phyloP scores from a whole-genome alignment of 2,797 vertebrate species.

The Menidia menidia region DNA sequence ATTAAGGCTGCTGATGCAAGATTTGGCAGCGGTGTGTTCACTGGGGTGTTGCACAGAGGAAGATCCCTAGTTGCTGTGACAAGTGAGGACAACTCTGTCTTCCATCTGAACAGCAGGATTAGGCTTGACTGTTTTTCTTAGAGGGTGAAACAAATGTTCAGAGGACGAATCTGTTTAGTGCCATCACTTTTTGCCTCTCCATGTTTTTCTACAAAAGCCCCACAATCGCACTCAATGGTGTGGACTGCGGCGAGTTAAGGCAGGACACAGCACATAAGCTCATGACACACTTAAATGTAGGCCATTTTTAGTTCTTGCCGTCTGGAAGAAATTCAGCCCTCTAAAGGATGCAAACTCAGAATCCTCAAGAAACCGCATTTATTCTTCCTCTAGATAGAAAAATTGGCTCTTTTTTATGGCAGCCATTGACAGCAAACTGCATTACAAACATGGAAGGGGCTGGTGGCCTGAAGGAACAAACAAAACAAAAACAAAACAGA shows the following conservation, averaged over 20 bases:
- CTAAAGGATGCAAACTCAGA: slow-evolving; percentile 55
- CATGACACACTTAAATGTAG: slow-evolving; percentile 61
- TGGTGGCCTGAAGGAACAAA: slow-evolving; percentile 35
- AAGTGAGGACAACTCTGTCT: slow-evolving; percentile 50
- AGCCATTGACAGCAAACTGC: slow-evolving; percentile 33
- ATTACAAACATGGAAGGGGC: slow-evolving; percentile 21
- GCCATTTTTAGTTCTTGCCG: slow-evolving; percentile 55
- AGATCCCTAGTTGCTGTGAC: slow-evolving; percentile 43
- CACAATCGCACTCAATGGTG: slow-evolving; percentile 15
- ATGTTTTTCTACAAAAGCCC: slow-evolving; percentile 32
- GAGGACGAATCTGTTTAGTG: slow-evolving; percentile 49
- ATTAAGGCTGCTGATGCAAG: slow-evolving; percentile 49
- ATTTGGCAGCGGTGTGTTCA: slow-evolving; percentile 46
- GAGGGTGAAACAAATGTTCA: slow-evolving; percentile 38
- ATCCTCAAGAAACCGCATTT: slow-evolving; percentile 48
- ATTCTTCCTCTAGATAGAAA: slow-evolving; percentile 28
- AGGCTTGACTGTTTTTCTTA: slow-evolving; percentile 24
- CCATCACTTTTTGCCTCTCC: slow-evolving; percentile 36
- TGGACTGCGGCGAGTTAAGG: slow-evolving; percentile 60
- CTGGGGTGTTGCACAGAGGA: slow-evolving; percentile 63
- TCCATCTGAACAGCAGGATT: slow-evolving; percentile 41
- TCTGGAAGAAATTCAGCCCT: slow-evolving; percentile 54
- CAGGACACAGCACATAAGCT: slow-evolving; percentile 62
- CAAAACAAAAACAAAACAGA: too few relatives aligned
- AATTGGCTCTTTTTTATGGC: slow-evolving; percentile 35